Conservation (phyloP, 2,888 invertebrate genomes). For the Drosophila robusta region DNA sequence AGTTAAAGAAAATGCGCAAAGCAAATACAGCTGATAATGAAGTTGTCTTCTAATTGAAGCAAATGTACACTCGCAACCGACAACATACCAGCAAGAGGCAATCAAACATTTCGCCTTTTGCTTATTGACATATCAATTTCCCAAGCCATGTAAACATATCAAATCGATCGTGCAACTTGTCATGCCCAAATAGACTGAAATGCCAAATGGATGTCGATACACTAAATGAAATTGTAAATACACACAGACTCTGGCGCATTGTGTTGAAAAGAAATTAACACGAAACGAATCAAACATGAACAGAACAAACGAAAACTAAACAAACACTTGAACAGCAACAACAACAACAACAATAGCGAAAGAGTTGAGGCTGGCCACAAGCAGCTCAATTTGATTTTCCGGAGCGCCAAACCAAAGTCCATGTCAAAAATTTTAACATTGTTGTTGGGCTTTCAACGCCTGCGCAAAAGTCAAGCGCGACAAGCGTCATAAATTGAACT, state of each 20-base stretch:
- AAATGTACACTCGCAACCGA: constrained; percentile 20
- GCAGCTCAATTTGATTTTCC: constrained; percentile 70
- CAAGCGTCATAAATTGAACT: constrained; percentile 78
- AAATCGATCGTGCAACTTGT: constrained; percentile 78
- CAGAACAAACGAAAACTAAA: constrained; percentile 37
- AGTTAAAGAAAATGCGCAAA: constrained; percentile 1
- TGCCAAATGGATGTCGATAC: constrained; percentile 67
- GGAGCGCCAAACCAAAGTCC: constrained; percentile 52
- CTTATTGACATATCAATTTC: constrained; percentile 76
- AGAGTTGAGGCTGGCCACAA: constrained; percentile 37
- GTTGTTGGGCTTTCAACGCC: constrained; percentile 76
- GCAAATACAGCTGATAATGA: constrained; percentile 33
- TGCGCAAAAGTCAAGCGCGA: constrained; percentile 77
- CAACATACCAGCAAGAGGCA: constrained; percentile 23
- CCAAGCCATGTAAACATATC: constrained; percentile 65
- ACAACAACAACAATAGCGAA: constrained; percentile 24
- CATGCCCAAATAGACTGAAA: constrained; percentile 71
- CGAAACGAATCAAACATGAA: constrained; percentile 63
- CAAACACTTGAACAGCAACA: constrained; percentile 33
- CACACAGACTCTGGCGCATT: constrained; percentile 68
- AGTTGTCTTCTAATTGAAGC: constrained; percentile 47
- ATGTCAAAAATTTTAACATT: constrained; percentile 31
- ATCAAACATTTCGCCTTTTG: constrained; percentile 27
- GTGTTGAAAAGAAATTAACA: constrained; percentile 75
- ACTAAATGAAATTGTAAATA: constrained; percentile 80